These are phyloP conservation scores for Sesamia nonagrioides DNA, from an alignment of 1,140 invertebrate species.

Conservation along the genomic window DNA sequence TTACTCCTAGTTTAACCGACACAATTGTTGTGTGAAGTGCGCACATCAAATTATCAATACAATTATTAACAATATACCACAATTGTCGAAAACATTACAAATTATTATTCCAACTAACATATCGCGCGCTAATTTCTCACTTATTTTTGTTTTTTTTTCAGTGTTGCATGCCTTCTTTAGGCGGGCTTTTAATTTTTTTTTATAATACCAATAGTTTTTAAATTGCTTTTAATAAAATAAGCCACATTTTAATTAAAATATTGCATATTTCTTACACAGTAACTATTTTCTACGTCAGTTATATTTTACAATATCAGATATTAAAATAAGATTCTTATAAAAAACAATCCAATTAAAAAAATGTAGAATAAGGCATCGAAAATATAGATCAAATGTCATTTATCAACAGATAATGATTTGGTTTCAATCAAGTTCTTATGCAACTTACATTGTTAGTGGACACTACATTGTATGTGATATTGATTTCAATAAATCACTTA, in stretches of 20 bases:
- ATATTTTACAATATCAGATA: conserved; percentile 9
- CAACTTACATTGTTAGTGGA: background rate
- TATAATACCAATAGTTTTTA: conserved; percentile 4
- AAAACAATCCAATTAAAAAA: conserved; percentile 35
- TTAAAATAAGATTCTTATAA: conserved; percentile 28
- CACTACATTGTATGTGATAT: background rate
- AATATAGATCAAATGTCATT: conserved; percentile 20
- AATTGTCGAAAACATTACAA: no score
- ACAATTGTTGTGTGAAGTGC: background rate
- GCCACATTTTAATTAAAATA: conserved; percentile 24
- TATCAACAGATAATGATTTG: conserved; percentile 1
- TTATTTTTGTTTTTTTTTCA: background rate
- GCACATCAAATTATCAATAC: background rate
- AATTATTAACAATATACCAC: no score
- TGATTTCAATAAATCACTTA: conserved; percentile 30
- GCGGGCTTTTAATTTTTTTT: background rate
- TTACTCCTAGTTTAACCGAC: background rate
- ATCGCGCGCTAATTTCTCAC: no score
- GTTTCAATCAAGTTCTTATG: conserved; percentile 11
- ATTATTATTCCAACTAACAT: no score
- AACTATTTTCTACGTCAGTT: conserved; percentile 29
- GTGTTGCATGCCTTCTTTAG: background rate
- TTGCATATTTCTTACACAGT: conserved; percentile 22
- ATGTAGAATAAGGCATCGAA: conserved; percentile 33
- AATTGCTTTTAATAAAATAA: conserved; percentile 30